Evolutionary conservation across 2,797 vertebrate species (phyloP).

Genomic region (Coluber constrictor): DNA sequence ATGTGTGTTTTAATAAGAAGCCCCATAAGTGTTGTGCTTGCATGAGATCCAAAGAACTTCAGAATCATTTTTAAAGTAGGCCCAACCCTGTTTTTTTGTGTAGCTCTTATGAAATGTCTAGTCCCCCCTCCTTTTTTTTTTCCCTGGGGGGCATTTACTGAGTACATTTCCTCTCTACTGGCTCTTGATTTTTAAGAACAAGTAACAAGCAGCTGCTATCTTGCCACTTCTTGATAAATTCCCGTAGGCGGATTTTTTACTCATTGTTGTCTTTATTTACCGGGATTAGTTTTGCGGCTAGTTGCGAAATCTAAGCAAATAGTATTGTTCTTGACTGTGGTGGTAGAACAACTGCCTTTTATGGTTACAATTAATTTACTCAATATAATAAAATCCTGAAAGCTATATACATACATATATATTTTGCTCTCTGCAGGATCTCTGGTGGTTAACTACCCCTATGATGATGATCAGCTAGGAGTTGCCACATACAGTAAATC

Average conservation of each 20-base stretch:
- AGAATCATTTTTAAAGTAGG: not conserved
- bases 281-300: conserved; percentile 16
- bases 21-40: not conserved
- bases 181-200: not conserved
- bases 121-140: no score
- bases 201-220: not conserved
- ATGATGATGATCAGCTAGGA: conserved; percentile 82
- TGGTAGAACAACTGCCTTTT: conserved; percentile 19
- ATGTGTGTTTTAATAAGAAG: not conserved
- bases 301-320: conserved; percentile 27
- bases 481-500: conserved; percentile 79
- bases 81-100: not conserved
- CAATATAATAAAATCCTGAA: not conserved
- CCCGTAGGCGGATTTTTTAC: not conserved
- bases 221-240: conserved; percentile 4
- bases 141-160: rapidly evolving
- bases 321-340: conserved; percentile 13
- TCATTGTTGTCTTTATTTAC: not conserved
- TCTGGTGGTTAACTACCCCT: conserved; percentile 97
- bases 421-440: conserved; percentile 77
- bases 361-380: not conserved
- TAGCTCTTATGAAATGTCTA: not conserved
- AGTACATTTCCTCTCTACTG: not conserved
- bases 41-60: not conserved
- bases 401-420: not conserved